phyloP scores from a whole-genome alignment of 2,888 invertebrate genomes.

The Pristionchus fissidentatus region DNA sequence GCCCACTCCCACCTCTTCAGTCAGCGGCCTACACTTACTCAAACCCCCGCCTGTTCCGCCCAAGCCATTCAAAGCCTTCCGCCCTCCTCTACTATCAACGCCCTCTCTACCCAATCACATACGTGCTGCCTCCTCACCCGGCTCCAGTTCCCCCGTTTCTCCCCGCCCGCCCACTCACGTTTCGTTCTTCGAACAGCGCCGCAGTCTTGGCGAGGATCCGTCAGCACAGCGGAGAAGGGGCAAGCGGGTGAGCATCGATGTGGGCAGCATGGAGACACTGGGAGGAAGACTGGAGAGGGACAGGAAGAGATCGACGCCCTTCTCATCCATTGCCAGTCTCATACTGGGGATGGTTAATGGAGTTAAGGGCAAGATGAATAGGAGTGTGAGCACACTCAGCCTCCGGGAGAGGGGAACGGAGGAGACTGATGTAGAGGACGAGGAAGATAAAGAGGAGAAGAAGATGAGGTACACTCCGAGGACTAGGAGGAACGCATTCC shows the following conservation, averaged over 20 bases:
- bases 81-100: not conserved
- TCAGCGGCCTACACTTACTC: not conserved
- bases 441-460: not conserved
- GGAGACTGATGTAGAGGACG: not conserved
- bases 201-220: not conserved
- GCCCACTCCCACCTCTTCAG: not conserved
- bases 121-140: not conserved
- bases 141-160: not conserved
- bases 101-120: not conserved
- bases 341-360: conserved; percentile 20
- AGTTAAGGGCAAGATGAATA: not conserved
- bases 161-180: not conserved
- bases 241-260: conserved; percentile 12
- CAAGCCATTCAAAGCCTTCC: not conserved
- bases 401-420: not conserved
- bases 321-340: conserved; percentile 26
- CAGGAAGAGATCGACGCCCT: not conserved
- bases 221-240: not conserved
- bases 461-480: conserved; percentile 18
- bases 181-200: conserved; percentile 23
- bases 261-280: not conserved
- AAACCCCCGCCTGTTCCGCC: not conserved
- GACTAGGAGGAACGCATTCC: not conserved
- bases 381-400: not conserved
- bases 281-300: not conserved